These are phyloP conservation scores for Liasis olivaceus DNA, from an alignment of 2,797 vertebrate genomes.

Conservation along the genomic window DNA sequence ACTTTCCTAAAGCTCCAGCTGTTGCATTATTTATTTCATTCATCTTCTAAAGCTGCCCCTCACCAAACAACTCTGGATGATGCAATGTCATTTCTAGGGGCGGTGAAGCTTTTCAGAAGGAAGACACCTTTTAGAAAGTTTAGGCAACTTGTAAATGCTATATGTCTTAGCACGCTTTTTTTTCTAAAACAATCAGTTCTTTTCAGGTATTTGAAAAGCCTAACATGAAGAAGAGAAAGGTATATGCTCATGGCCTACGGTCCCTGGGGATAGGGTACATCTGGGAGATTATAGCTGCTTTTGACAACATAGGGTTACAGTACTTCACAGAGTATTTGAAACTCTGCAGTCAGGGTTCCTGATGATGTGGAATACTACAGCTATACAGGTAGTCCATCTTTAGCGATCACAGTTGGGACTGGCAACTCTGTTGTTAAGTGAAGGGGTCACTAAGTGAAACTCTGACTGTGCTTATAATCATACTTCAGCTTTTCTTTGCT, in stretches of 20 bases:
- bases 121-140: neutral
- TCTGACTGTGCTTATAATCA: neutral
- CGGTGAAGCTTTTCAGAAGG: neutral
- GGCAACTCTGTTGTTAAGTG: neutral
- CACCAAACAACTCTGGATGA: neutral
- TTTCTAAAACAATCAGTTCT: neutral
- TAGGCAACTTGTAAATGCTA: neutral
- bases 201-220: neutral
- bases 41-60: neutral
- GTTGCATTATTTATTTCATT: neutral
- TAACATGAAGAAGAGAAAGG: neutral
- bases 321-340: neutral
- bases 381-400: neutral
- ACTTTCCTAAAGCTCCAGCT: neutral
- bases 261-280: neutral
- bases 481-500: too few relatives aligned
- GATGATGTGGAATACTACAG: neutral
- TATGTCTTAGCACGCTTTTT: neutral
- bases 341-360: neutral
- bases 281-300: neutral
- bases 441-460: neutral
- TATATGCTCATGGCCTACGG: neutral
- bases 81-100: neutral
- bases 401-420: neutral
- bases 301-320: neutral